phyloP scores from a whole-genome alignment of 1,140 invertebrate genomes.

The Pantala flavescens region DNA sequence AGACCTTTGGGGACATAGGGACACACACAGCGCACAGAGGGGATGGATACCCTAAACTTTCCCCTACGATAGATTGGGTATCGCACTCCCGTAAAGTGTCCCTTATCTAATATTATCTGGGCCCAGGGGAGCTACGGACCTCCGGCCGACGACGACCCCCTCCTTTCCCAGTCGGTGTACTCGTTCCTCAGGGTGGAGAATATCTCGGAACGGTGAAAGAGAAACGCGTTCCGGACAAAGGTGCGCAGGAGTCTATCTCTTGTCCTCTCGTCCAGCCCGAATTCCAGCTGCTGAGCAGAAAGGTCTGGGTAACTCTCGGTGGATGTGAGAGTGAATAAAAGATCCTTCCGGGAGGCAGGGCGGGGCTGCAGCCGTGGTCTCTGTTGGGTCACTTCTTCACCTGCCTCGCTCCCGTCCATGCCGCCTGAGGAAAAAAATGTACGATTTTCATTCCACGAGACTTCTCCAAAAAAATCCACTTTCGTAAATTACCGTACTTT shows the following conservation, averaged over 20 bases:
- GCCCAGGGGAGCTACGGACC: not conserved
- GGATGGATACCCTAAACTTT: too few relatives aligned
- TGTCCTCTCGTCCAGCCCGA: slow-evolving; percentile 73
- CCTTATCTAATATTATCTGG: too few relatives aligned
- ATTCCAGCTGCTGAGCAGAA: slow-evolving; percentile 59
- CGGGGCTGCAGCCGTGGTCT: slow-evolving; percentile 73
- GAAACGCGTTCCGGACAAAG: slow-evolving; percentile 78
- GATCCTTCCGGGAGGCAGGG: slow-evolving; percentile 42
- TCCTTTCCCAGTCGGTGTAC: slow-evolving; percentile 84
- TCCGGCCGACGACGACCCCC: slow-evolving; percentile 58
- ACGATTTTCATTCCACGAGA: too few relatives aligned
- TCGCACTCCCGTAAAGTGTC: too few relatives aligned
- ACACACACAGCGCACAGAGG: too few relatives aligned
- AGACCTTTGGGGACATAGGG: too few relatives aligned
- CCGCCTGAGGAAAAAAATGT: slow-evolving; percentile 3
- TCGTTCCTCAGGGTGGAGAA: slow-evolving; percentile 84
- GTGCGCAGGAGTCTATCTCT: slow-evolving; percentile 74
- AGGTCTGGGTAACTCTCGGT: slow-evolving; percentile 65
- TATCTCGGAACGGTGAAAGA: slow-evolving; percentile 81
- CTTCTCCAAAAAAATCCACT: too few relatives aligned
- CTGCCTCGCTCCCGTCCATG: not conserved
- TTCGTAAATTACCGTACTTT: too few relatives aligned
- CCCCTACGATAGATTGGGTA: too few relatives aligned
- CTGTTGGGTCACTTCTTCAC: slow-evolving; percentile 38
- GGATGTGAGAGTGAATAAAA: slow-evolving; percentile 65